A percentile compares a stretch with the other conserved stretches of the same genome.
Evolutionary conservation across 2,797 vertebrate genomes (phyloP).

Genomic region (Pseudotriccus pelzelni): DNA sequence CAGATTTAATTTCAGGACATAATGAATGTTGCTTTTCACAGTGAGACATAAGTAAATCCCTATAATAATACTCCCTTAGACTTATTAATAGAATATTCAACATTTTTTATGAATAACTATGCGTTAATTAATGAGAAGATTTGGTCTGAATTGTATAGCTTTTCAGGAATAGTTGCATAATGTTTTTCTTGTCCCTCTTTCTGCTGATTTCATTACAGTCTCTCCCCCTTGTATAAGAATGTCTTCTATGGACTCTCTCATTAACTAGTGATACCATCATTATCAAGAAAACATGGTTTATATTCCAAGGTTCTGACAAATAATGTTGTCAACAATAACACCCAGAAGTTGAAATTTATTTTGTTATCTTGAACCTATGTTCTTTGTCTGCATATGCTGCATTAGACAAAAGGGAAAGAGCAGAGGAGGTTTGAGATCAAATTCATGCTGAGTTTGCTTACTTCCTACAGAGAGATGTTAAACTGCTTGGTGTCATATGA

Average conservation of each 20-base stretch:
- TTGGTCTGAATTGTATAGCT: neutral
- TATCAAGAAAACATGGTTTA: neutral
- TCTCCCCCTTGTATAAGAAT: neutral
- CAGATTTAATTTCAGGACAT: neutral
- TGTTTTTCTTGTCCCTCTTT: neutral
- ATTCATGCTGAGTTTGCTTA: slow-evolving; percentile 31
- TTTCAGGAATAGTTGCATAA: neutral
- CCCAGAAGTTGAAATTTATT: neutral
- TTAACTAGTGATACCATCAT: neutral
- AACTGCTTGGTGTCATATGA: neutral
- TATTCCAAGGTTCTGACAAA: neutral
- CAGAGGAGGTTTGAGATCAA: neutral
- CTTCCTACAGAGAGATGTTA: neutral
- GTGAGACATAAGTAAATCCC: neutral
- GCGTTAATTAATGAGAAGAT: neutral
- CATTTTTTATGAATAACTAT: neutral
- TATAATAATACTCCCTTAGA: neutral
- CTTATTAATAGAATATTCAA: neutral
- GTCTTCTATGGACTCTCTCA: neutral
- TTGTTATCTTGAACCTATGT: neutral
- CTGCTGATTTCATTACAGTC: neutral
- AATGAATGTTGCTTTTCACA: neutral
- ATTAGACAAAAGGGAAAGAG: neutral
- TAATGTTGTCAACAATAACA: neutral
- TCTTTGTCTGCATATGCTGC: neutral